Evolutionary conservation across 2,888 invertebrate species (phyloP).

Genomic region (Hirtodrosophila trivittata): DNA sequence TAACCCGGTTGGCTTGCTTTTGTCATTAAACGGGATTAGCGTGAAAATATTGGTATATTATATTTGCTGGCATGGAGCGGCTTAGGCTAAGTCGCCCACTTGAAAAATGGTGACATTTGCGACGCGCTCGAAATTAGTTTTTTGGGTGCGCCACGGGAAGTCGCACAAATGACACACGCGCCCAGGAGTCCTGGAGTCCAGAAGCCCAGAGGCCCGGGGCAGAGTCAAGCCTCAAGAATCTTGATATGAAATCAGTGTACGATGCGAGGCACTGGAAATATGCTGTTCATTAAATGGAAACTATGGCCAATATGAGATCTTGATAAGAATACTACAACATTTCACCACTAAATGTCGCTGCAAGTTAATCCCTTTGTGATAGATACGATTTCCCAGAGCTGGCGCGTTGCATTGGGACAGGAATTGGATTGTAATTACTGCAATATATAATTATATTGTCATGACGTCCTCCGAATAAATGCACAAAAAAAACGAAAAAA

Average conservation of each 20-base stretch:
- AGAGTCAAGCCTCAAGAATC: slow-evolving; percentile 65
- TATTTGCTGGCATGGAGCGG: slow-evolving; percentile 45
- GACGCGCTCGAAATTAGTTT: slow-evolving; percentile 62
- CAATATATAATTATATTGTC: slow-evolving; percentile 74
- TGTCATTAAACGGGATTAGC: slow-evolving; percentile 74
- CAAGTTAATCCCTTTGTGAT: slow-evolving; percentile 74
- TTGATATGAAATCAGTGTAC: slow-evolving; percentile 39
- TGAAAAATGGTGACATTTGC: slow-evolving; percentile 78
- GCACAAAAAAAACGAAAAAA: slow-evolving; percentile 20
- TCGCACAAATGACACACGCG: slow-evolving; percentile 68
- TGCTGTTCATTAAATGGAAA: slow-evolving; percentile 67
- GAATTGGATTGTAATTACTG: slow-evolving; percentile 81
- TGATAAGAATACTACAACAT: slow-evolving; percentile 54
- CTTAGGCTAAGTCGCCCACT: slow-evolving; percentile 59
- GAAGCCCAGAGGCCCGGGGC: slow-evolving; percentile 11
- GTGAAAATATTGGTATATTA: slow-evolving; percentile 50
- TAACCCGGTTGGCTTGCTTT: slow-evolving; percentile 54
- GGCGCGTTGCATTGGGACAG: slow-evolving; percentile 63
- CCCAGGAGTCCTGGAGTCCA: neutral
- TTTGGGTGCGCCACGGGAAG: slow-evolving; percentile 57
- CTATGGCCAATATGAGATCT: slow-evolving; percentile 45
- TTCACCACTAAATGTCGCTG: slow-evolving; percentile 67
- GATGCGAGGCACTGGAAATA: slow-evolving; percentile 52
- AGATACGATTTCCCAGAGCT: slow-evolving; percentile 60
- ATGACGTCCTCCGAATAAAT: slow-evolving; percentile 39